Base-by-base conservation (phyloP, 2,113 vertebrate genomes). In the Eublepharis macularius region DNA sequence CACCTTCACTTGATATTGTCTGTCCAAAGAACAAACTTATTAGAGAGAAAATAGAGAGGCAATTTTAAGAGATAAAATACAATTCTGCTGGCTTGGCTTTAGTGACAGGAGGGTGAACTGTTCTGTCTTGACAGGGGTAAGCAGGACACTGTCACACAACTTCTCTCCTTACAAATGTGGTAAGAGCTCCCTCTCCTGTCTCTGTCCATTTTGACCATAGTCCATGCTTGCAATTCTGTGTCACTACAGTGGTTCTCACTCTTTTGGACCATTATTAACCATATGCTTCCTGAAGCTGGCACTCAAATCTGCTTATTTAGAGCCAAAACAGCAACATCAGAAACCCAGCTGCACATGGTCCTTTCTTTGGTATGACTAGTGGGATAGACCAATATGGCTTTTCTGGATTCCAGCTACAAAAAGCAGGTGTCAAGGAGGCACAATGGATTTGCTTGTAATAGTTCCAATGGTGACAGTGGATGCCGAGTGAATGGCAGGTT, bases 181-280 rank as follows among this genome's bases (percentile, higher is more conserved):
- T 63, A 65, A 87, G 57, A 80, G 81, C 76, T 19, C 81, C 86
- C 81, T 83, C 81, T 87, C 32, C 76, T 80, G 68, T 74, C 60
- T 73, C n/a, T 43, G 29, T 73, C 43, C 39, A 39, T 51, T 77
- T 63, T 68, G 77, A 45, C 81, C 17, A 17, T 41, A 63, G 74
- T 34, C 19, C 17, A 16, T 29, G 14, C 34, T 72, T 63, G 51
- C 21, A 29, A 6, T 74, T 32, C 8, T 54, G 5, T n/a, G 36
- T 8, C 13, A 2, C 63, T 41, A 43, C 41, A 73, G 68, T 2
- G 17, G 49, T 66, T 84, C 45, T 51, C 54, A 65, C 47, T 34
- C 51, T 24, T 34, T 63, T 32, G 45, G 45, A 51, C 65, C n/a
- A 72, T 39, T 6, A 41, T 16, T 49, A 41, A 54, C 34, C 80